A percentile compares a stretch with the other conserved stretches of the same genome.
phyloP scores from a whole-genome alignment of 2,113 vertebrate species.

The Vireo altiloquus region DNA sequence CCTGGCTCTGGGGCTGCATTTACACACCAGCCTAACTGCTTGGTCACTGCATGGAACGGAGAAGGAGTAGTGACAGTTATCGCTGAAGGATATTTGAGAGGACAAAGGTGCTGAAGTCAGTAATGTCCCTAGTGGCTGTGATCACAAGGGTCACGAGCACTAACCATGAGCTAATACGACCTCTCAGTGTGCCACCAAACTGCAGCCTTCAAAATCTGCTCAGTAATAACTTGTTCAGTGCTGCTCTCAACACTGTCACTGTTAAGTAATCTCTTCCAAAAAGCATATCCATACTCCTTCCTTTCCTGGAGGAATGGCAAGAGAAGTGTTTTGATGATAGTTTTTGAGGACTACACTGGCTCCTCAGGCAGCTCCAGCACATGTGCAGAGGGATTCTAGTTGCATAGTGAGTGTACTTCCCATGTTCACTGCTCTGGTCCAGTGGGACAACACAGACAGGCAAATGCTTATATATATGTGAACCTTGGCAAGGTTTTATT shows the following conservation, averaged over 20 bases:
- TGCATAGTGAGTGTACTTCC: background rate
- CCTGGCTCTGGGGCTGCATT: background rate
- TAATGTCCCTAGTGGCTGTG: background rate
- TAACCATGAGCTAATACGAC: background rate
- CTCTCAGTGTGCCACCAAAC: background rate
- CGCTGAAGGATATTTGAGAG: background rate
- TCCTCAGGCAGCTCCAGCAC: background rate
- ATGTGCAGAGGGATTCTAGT: fast-evolving
- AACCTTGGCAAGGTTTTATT: background rate
- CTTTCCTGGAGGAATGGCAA: background rate
- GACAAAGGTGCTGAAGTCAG: background rate
- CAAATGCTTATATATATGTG: background rate
- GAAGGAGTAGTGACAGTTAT: background rate
- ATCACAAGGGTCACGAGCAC: background rate
- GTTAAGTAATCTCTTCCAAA: background rate
- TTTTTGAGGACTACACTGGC: background rate
- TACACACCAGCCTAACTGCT: background rate
- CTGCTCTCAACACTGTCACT: background rate
- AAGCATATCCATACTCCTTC: background rate
- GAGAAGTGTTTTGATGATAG: background rate
- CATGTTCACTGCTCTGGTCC: background rate
- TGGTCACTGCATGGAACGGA: background rate
- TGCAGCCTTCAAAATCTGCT: background rate
- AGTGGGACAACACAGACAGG: background rate
- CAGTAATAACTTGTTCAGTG: background rate